Percentiles rank a stretch among this genome's conserved stretches.
Conservation (phyloP, 1,140 invertebrate genomes). For the Drosophila orosa region DNA sequence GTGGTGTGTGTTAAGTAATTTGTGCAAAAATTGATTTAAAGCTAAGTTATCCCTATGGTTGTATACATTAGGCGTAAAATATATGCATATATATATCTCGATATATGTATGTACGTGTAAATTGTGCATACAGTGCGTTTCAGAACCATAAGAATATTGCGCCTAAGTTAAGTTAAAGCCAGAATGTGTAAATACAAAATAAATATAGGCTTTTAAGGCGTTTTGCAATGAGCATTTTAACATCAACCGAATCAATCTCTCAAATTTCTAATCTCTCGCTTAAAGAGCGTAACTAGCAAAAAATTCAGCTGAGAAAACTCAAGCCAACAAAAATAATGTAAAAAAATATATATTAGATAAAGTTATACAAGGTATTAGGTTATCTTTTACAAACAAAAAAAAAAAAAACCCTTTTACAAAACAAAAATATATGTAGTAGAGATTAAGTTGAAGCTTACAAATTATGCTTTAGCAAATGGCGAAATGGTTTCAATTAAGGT, state of each 20-base stretch:
- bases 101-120: conserved; percentile 8
- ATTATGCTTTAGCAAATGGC: background rate
- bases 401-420: too few relatives aligned
- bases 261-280: background rate
- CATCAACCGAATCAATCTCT: background rate
- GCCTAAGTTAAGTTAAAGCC: conserved; percentile 23
- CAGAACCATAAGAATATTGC: conserved; percentile 34
- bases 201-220: background rate
- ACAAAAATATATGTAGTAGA: too few relatives aligned
- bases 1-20: conserved; percentile 31
- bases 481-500: background rate
- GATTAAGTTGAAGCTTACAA: too few relatives aligned
- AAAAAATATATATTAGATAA: background rate
- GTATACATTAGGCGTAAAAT: conserved; percentile 21
- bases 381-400: background rate
- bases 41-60: conserved; percentile 29
- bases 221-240: background rate
- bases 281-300: background rate
- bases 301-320: background rate
- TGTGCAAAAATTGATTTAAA: conserved; percentile 35
- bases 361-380: background rate
- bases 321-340: background rate
- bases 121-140: conserved; percentile 38
- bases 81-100: conserved; percentile 8
- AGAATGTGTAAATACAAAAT: background rate